phyloP scores from a whole-genome alignment of 2,113 vertebrate genomes.

The Microcebus murinus region DNA sequence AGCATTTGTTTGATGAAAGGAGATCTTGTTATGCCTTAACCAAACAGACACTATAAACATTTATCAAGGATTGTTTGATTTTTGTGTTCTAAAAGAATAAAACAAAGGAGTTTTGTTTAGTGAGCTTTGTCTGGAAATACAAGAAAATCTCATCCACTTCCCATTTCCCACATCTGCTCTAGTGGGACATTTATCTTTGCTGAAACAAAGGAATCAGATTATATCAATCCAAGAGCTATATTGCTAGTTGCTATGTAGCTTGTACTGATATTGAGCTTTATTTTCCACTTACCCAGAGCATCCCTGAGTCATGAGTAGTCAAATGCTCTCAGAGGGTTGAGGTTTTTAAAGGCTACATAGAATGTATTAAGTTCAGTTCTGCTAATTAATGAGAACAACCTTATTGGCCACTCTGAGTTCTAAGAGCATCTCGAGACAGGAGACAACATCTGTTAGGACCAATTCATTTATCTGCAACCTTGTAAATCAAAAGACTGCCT shows the following conservation, averaged over 20 bases:
- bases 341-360: background rate
- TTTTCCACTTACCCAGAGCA: background rate
- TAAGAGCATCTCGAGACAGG: background rate
- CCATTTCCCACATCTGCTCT: background rate
- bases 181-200: background rate
- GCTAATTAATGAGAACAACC: background rate
- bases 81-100: constrained; percentile 23
- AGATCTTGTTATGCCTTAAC: constrained; percentile 52
- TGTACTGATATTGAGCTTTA: background rate
- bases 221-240: background rate
- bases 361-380: background rate
- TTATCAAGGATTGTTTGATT: constrained; percentile 56
- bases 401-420: background rate
- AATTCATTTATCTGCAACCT: background rate
- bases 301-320: background rate
- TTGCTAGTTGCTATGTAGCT: background rate
- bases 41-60: constrained; percentile 35
- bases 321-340: background rate
- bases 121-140: background rate
- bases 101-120: constrained; percentile 18
- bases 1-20: background rate
- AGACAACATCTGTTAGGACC: background rate
- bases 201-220: constrained; percentile 5
- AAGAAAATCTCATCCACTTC: constrained; percentile 1
- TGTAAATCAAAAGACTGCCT: background rate